These are phyloP conservation scores for Cataglyphis altisquamis DNA, from an alignment of 2,888 invertebrate genomes.

Conservation along the genomic window DNA sequence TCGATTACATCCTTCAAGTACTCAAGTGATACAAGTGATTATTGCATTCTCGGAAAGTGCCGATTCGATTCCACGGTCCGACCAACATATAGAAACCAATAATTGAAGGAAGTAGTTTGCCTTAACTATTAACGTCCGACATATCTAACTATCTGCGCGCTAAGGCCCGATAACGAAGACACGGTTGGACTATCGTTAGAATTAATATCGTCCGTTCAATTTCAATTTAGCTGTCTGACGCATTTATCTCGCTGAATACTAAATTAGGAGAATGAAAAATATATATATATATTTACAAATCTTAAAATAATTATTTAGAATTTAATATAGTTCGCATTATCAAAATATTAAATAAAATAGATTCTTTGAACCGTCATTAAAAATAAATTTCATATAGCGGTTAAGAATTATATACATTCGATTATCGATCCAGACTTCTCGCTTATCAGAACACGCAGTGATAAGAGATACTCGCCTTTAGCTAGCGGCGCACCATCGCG, in stretches of 20 bases:
- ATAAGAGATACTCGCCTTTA: slow-evolving; percentile 1
- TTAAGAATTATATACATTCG: neutral
- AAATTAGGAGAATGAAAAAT: neutral
- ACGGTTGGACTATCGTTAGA: slow-evolving; percentile 27
- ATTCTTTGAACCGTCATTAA: neutral
- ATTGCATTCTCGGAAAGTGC: slow-evolving; percentile 60
- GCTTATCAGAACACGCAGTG: slow-evolving; percentile 1
- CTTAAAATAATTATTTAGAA: neutral
- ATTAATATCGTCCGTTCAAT: slow-evolving; percentile 48
- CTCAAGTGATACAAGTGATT: slow-evolving; percentile 63
- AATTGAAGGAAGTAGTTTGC: slow-evolving; percentile 61
- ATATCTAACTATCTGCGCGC: slow-evolving; percentile 20
- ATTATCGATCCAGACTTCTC: slow-evolving; percentile 6
- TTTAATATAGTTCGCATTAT: neutral
- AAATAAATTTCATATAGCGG: neutral
- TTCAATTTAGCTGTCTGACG: slow-evolving; percentile 33
- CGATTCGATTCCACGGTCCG: slow-evolving; percentile 57
- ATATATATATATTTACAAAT: neutral
- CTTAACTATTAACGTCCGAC: slow-evolving; percentile 63
- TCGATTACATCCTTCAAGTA: neutral
- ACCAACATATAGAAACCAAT: slow-evolving; percentile 57
- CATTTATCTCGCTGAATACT: slow-evolving; percentile 1
- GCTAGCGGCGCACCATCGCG: neutral
- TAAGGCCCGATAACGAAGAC: slow-evolving; percentile 49
- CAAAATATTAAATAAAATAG: neutral